Evolutionary conservation across 2,888 invertebrate species (phyloP).

Genomic region (Polydrusus cervinus): DNA sequence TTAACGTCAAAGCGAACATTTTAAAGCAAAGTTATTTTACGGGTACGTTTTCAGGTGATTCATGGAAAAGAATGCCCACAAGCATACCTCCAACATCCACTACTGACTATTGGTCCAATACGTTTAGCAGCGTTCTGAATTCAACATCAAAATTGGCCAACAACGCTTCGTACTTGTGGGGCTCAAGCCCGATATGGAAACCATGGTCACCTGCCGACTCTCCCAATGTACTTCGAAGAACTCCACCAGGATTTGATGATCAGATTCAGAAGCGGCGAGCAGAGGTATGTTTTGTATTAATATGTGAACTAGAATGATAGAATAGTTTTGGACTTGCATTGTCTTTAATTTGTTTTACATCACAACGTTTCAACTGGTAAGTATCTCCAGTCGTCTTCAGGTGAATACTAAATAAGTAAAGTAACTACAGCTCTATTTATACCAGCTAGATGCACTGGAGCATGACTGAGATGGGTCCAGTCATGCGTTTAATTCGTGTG

Average conservation of each 20-base stretch:
- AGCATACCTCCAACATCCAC: conserved; percentile 45
- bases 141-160: conserved; percentile 53
- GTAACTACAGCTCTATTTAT: too few species aligned
- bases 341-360: too few species aligned
- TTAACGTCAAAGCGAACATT: too few species aligned
- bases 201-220: conserved; percentile 66
- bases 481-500: too few species aligned
- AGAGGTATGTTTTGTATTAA: conserved; percentile 28
- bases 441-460: too few species aligned
- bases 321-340: too few species aligned
- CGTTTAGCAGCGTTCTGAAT: conserved; percentile 61
- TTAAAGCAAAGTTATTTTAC: too few species aligned
- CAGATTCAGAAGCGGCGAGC: conserved; percentile 39
- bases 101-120: conserved; percentile 58
- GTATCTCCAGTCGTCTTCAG: too few species aligned
- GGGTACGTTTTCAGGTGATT: conserved; percentile 53
- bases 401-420: too few species aligned
- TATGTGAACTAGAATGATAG: too few species aligned
- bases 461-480: too few species aligned
- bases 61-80: conserved; percentile 60
- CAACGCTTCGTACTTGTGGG: conserved; percentile 67
- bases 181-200: conserved; percentile 70
- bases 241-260: conserved; percentile 66
- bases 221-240: conserved; percentile 66
- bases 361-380: too few species aligned